These are phyloP conservation scores for Seladonia tumulorum DNA, from an alignment of 2,888 invertebrate species.

Conservation along the genomic window DNA sequence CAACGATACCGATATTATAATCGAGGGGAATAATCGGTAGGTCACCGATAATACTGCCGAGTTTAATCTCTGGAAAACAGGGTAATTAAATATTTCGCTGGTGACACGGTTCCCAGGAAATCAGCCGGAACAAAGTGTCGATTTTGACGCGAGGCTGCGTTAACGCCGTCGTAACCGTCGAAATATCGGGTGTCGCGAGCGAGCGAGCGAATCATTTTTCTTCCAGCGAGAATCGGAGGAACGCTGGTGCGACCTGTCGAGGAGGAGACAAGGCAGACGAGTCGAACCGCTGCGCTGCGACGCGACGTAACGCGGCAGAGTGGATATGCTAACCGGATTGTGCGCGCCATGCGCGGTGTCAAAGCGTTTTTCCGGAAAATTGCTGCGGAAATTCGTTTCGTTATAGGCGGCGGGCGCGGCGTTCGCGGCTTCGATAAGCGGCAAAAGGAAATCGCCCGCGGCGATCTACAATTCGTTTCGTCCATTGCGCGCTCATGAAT, in stretches of 20 bases:
- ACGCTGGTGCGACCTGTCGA: neutral
- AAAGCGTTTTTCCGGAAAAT: slow-evolving; percentile 70
- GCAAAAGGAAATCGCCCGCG: slow-evolving; percentile 5
- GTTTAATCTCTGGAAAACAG: neutral
- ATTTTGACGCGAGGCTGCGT: neutral
- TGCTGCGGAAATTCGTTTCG: slow-evolving; percentile 61
- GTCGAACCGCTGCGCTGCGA: slow-evolving; percentile 62
- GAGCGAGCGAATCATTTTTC: neutral
- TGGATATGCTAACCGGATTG: slow-evolving; percentile 68
- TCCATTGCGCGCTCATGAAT: neutral
- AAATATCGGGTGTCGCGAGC: neutral
- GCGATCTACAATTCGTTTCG: slow-evolving; percentile 15
- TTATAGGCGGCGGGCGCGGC: slow-evolving; percentile 9
- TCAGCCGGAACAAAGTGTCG: neutral
- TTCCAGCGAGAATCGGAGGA: neutral
- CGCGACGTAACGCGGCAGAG: slow-evolving; percentile 62
- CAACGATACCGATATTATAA: neutral
- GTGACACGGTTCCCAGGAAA: neutral
- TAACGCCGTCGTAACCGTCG: neutral
- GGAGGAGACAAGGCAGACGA: slow-evolving; percentile 59
- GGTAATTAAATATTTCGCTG: neutral
- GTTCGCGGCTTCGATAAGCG: neutral
- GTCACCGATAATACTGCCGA: neutral
- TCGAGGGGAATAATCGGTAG: neutral
- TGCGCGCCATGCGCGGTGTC: slow-evolving; percentile 53